These are phyloP conservation scores for Apoderus coryli DNA, from an alignment of 2,888 invertebrate genomes.

Conservation along the genomic window DNA sequence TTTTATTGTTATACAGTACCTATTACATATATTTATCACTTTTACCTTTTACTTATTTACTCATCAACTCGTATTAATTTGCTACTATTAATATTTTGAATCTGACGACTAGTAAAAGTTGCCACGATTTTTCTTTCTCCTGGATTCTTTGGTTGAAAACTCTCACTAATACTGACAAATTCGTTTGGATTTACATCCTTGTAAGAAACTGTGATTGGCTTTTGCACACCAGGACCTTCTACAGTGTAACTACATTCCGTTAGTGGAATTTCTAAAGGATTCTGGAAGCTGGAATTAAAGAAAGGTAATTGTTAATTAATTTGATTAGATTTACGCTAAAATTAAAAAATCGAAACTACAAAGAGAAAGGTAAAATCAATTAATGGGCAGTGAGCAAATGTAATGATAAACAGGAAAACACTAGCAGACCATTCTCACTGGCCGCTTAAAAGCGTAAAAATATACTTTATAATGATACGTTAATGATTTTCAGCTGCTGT, in stretches of 20 bases:
- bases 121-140: slow-evolving; percentile 54
- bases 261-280: slow-evolving; percentile 50
- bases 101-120: slow-evolving; percentile 53
- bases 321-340: no score
- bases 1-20: no score
- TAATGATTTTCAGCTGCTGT: no score
- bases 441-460: no score
- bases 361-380: no score
- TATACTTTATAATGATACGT: no score
- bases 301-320: no score
- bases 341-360: no score
- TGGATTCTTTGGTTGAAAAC: slow-evolving; percentile 44
- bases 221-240: slow-evolving; percentile 54
- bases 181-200: slow-evolving; percentile 42
- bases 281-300: slow-evolving; percentile 46
- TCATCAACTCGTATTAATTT: slow-evolving; percentile 41
- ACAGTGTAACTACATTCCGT: slow-evolving; percentile 53
- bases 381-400: no score
- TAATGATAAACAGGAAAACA: no score
- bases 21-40: slow-evolving; percentile 1
- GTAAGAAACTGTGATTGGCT: slow-evolving; percentile 53
- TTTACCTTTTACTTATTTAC: slow-evolving; percentile 1
- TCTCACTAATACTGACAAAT: slow-evolving; percentile 38
- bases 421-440: no score
- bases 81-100: slow-evolving; percentile 56